Evolutionary conservation across 2,797 vertebrate species (phyloP).

Genomic region (Vipera latastei): DNA sequence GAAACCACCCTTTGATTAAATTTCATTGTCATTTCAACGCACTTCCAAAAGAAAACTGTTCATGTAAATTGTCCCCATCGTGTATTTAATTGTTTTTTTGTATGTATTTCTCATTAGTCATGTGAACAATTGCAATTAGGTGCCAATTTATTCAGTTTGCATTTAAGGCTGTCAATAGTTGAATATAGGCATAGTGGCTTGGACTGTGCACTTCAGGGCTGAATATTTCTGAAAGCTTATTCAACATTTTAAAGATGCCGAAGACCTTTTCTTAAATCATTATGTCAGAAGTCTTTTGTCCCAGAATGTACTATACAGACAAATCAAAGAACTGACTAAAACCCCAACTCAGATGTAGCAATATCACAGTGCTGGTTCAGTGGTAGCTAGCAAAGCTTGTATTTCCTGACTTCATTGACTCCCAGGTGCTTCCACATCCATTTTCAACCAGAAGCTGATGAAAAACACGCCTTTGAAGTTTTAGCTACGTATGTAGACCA

Average conservation of each 20-base stretch:
- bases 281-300: background rate
- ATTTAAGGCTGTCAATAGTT: background rate
- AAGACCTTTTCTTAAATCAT: background rate
- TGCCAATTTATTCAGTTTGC: too few relatives aligned
- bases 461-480: background rate
- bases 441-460: background rate
- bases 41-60: too few relatives aligned
- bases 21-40: too few relatives aligned
- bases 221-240: background rate
- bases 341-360: background rate
- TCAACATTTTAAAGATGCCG: background rate
- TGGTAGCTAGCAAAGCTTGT: background rate
- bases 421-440: background rate
- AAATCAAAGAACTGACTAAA: background rate
- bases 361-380: background rate
- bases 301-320: background rate
- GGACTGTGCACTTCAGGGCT: background rate
- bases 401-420: background rate
- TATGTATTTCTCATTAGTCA: too few relatives aligned
- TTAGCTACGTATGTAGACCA: background rate
- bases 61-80: too few relatives aligned
- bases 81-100: too few relatives aligned
- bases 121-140: too few relatives aligned
- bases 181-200: background rate
- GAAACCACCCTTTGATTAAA: too few relatives aligned